Evolutionary conservation across 2,888 invertebrate genomes (phyloP), one percentile per base, ranked within the genome.

Genomic region (Drosophila macrospina): DNA sequence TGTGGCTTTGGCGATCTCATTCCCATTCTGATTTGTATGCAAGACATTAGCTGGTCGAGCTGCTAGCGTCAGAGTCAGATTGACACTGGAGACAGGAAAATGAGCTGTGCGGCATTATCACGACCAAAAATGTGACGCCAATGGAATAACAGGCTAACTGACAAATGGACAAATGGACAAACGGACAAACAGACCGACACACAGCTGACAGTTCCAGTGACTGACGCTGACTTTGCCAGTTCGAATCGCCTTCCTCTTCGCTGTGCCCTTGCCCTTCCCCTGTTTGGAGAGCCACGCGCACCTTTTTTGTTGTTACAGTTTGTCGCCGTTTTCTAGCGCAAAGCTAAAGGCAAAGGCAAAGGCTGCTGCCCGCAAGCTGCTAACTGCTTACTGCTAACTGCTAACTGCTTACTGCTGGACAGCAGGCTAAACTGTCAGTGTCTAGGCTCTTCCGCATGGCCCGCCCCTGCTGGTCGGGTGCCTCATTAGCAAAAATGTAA

Each of bases 21-120:
- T 45, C 36, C 10, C 20, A 11, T n/a, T n/a, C 24, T 63, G 41
- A 82, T 83, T 80, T 64, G 80, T 82, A 82, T 82, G 72, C 82
- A 64, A 51, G 41, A 24, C 70, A 63, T 37, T 16, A 15, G 45
- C 32, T 24, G 59, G 44, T 10, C 26, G 42, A 20, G 62, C 57
- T 44, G 70, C 61, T 56, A 65, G 69, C 78, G 78, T 78, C 78
- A 67, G 62, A 62, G 63, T 62, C 68, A 61, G 81, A 77, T 73
- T 88, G 86, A 88, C 86, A 86, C 77, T 80, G 80, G 78, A 82
- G 88, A 88, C 86, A 88, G 86, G 88, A 86, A 86, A 83, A 88
- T 88, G 80, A 82, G 88, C 80, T 76, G 48, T 73, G 66, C 77
- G 67, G 74, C 86, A 85, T 87, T 85, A 82, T 87, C 82, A 75